These are phyloP conservation scores for Drosophila jambulina DNA, from an alignment of 1,140 invertebrate genomes.

Conservation along the genomic window DNA sequence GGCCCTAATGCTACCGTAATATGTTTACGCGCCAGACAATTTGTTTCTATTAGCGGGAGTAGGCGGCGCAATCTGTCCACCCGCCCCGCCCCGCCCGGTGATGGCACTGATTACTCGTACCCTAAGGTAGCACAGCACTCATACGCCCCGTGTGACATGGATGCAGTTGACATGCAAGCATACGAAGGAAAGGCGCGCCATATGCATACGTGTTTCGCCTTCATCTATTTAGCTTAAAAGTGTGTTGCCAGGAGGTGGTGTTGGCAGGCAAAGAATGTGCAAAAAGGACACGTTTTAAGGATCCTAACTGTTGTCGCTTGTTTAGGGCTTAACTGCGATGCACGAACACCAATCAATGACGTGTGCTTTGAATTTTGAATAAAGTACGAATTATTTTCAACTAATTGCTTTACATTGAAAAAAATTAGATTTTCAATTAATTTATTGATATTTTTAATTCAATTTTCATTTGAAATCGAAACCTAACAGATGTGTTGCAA, in stretches of 20 bases:
- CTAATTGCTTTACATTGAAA: not conserved
- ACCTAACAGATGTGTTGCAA: too few species aligned
- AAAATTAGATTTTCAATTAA: not conserved
- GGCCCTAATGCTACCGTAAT: slow-evolving; percentile 62
- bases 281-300: slow-evolving; percentile 28
- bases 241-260: not conserved
- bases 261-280: not conserved
- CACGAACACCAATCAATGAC: slow-evolving; percentile 15
- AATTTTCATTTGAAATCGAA: not conserved
- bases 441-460: not conserved
- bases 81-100: slow-evolving; percentile 2
- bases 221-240: slow-evolving; percentile 62
- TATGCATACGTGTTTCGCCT: slow-evolving; percentile 57
- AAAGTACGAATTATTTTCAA: not conserved
- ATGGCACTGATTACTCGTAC: slow-evolving; percentile 19
- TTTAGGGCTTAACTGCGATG: slow-evolving; percentile 22
- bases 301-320: slow-evolving; percentile 24
- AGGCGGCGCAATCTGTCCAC: slow-evolving; percentile 14
- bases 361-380: not conserved
- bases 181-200: not conserved
- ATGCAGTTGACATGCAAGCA: slow-evolving; percentile 40
- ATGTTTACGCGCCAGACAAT: slow-evolving; percentile 63
- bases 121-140: slow-evolving; percentile 26
- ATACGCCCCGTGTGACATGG: slow-evolving; percentile 48
- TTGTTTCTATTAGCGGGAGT: slow-evolving; percentile 68